A percentile compares a stretch with the other conserved stretches of the same genome.
Conservation (phyloP, 2,797 vertebrate species). For the Eleutherodactylus coqui region DNA sequence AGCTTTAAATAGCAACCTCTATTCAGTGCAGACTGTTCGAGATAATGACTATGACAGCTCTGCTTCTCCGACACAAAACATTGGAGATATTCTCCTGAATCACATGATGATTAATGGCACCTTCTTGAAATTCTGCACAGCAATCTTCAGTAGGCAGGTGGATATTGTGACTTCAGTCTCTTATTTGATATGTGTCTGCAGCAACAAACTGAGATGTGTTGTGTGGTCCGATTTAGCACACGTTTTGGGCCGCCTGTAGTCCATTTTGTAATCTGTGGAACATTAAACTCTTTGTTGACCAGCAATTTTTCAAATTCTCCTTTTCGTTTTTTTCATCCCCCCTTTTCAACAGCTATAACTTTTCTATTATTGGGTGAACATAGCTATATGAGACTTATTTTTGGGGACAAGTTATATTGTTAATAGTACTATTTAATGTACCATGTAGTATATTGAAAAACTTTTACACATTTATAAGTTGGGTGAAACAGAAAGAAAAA, state of each 20-base stretch:
- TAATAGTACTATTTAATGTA: no score
- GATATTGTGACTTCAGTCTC: slow-evolving; percentile 8
- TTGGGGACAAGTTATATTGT: no score
- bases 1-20: slow-evolving; percentile 59
- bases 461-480: no score
- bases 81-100: slow-evolving; percentile 42
- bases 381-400: no score
- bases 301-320: no score
- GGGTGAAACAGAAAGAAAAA: no score
- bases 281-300: no score
- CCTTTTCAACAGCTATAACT: no score
- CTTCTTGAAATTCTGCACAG: slow-evolving; percentile 31
- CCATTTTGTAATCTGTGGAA: not conserved
- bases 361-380: no score
- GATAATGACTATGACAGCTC: slow-evolving; percentile 55
- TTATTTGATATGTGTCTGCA: not conserved
- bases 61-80: slow-evolving; percentile 44
- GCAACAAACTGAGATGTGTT: not conserved
- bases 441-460: no score
- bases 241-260: not conserved
- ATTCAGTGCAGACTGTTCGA: slow-evolving; percentile 33
- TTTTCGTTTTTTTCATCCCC: no score
- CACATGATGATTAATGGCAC: slow-evolving; percentile 46
- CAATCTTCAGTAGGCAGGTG: not conserved
- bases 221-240: not conserved